Percentiles rank a stretch among this genome's conserved stretches.
phyloP scores from a whole-genome alignment of 2,113 vertebrate species.

The Zosterops borbonicus region DNA sequence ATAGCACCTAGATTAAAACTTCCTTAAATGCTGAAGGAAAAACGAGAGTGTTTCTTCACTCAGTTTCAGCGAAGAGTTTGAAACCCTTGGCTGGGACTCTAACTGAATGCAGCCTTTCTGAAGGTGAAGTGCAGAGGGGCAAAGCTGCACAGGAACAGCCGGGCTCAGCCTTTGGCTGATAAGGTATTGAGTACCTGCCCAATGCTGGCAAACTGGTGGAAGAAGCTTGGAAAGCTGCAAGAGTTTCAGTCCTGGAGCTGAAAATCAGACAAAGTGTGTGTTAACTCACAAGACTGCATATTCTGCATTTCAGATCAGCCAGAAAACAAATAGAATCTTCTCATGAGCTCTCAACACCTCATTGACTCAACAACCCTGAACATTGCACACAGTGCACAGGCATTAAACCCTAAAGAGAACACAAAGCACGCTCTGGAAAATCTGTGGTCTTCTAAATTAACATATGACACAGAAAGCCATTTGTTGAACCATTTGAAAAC shows the following conservation, averaged over 20 bases:
- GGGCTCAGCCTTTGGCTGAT: not conserved
- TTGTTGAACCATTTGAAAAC: not conserved
- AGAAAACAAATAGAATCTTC: not conserved
- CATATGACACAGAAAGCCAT: not conserved
- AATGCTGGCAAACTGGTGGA: not conserved
- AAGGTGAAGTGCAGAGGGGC: not conserved
- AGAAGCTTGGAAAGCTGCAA: not conserved
- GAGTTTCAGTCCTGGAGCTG: not conserved
- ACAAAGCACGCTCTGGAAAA: not conserved
- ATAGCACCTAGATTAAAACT: not conserved
- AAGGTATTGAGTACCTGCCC: not conserved
- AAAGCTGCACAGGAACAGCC: not conserved
- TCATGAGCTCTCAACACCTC: not conserved
- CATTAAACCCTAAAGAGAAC: not conserved
- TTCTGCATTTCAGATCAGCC: not conserved
- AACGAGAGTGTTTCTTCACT: rapidly evolving
- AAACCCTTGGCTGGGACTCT: not conserved
- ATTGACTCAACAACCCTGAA: not conserved
- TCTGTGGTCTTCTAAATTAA: not conserved
- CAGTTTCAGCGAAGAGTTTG: not conserved
- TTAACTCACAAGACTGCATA: not conserved
- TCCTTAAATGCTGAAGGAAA: not conserved
- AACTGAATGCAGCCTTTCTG: not conserved
- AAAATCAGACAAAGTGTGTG: not conserved
- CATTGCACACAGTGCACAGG: not conserved